These are phyloP conservation scores for Platypus cylindrus DNA, from an alignment of 2,888 invertebrate genomes.

Conservation along the genomic window DNA sequence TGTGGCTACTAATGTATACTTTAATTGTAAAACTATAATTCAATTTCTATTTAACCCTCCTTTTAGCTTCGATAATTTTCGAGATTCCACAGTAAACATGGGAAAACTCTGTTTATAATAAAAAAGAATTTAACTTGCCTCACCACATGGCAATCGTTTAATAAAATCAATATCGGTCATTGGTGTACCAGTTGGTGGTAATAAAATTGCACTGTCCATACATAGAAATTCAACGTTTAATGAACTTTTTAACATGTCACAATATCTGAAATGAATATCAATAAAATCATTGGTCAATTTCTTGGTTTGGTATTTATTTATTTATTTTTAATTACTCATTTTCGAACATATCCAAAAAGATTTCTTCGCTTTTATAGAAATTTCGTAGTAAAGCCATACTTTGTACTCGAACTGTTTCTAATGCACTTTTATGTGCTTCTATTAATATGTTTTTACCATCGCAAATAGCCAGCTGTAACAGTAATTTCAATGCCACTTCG, in stretches of 20 bases:
- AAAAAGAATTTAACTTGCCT: constrained; percentile 46
- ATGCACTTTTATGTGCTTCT: constrained; percentile 53
- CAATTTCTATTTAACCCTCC: too few species aligned
- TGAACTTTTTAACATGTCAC: constrained; percentile 77
- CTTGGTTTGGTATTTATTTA: not conserved
- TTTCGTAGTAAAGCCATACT: constrained; percentile 75
- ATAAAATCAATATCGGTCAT: constrained; percentile 91
- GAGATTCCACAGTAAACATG: too few species aligned
- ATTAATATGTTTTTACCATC: constrained; percentile 47
- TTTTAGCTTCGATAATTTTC: too few species aligned
- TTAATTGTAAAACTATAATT: too few species aligned
- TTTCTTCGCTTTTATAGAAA: constrained; percentile 95
- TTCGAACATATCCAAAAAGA: constrained; percentile 97
- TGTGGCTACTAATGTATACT: too few species aligned
- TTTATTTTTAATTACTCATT: constrained; percentile 53
- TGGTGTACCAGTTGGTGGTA: constrained; percentile 92
- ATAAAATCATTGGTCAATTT: not conserved
- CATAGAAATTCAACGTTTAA: constrained; percentile 89
- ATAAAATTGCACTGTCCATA: constrained; percentile 89
- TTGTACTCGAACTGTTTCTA: constrained; percentile 63
- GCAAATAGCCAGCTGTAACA: constrained; percentile 52
- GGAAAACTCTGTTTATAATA: too few species aligned
- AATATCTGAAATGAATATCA: constrained; percentile 43
- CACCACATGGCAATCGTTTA: constrained; percentile 89
- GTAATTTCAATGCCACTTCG: constrained; percentile 72